phyloP scores from a whole-genome alignment of 1,140 invertebrate genomes.

The Caenorhabditis brenneri region DNA sequence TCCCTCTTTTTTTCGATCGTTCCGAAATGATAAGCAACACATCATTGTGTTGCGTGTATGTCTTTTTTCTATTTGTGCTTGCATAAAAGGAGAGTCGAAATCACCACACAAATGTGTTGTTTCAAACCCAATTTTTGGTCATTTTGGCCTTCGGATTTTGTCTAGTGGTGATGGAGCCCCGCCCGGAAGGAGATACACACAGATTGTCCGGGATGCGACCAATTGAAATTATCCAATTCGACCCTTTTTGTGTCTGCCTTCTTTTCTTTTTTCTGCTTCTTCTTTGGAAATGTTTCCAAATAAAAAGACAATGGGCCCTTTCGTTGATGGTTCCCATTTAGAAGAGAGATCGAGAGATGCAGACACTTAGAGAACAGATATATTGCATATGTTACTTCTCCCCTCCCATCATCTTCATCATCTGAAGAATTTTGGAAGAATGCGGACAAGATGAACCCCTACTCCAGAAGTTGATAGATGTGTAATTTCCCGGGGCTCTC shows the following conservation, averaged over 20 bases:
- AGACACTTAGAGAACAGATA: neutral
- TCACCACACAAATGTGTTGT: neutral
- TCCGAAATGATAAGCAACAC: neutral
- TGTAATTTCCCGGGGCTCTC: slow-evolving; percentile 1
- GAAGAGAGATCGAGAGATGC: neutral
- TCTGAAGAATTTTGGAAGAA: neutral
- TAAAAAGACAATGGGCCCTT: no score
- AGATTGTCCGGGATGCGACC: neutral
- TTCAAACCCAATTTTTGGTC: slow-evolving; percentile 2
- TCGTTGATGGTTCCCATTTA: neutral
- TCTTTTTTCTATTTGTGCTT: neutral
- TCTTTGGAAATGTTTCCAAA: slow-evolving; percentile 6
- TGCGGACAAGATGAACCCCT: neutral
- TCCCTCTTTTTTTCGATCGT: neutral
- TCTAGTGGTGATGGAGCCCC: no score
- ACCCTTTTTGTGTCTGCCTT: neutral
- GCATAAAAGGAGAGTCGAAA: neutral
- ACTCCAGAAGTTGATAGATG: slow-evolving; percentile 2
- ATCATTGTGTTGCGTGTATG: neutral
- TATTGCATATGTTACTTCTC: slow-evolving; percentile 6
- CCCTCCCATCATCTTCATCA: neutral
- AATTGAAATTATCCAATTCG: slow-evolving; percentile 37
- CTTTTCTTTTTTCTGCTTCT: neutral
- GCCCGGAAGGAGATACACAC: no score
- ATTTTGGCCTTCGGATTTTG: neutral